These are phyloP conservation scores for Seira ritae DNA, from an alignment of 2,888 invertebrate species.

Conservation along the genomic window DNA sequence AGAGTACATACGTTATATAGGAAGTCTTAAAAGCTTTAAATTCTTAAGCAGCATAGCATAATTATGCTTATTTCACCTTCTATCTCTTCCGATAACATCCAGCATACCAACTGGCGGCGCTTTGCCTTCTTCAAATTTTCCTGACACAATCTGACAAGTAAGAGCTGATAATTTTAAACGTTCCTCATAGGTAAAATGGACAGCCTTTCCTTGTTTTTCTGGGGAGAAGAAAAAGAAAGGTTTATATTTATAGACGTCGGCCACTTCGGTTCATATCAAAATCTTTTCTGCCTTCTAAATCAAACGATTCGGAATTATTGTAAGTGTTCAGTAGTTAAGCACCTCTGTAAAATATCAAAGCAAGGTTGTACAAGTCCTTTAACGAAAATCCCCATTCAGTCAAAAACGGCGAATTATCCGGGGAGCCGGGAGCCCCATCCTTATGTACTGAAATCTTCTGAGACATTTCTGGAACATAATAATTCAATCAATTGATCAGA, in stretches of 20 bases:
- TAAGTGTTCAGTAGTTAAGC: constrained; percentile 69
- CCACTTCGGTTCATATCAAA: too few species aligned
- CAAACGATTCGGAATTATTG: background rate
- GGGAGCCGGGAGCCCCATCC: background rate
- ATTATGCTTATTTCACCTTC: constrained; percentile 79
- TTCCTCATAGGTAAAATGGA: constrained; percentile 95
- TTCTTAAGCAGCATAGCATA: too few species aligned
- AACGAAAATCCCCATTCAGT: constrained; percentile 77
- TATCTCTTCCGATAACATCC: constrained; percentile 95
- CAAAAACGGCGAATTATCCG: constrained; percentile 72
- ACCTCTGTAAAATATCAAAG: constrained; percentile 96
- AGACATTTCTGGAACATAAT: constrained; percentile 35
- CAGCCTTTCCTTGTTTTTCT: constrained; percentile 99
- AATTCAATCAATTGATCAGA: too few species aligned
- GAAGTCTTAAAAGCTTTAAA: background rate
- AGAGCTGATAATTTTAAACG: constrained; percentile 93
- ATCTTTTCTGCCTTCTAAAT: too few species aligned
- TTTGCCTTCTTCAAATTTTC: constrained; percentile 84
- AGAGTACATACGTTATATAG: background rate
- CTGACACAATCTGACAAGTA: constrained; percentile 93
- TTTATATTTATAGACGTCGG: too few species aligned
- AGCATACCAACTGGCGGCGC: constrained; percentile 91
- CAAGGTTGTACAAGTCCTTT: constrained; percentile 91
- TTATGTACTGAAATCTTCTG: constrained; percentile 1
- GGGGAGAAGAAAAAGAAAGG: constrained; percentile 74